Percentiles rank a stretch among this genome's conserved stretches.
Evolutionary conservation across 2,113 vertebrate genomes (phyloP).

Genomic region (Tricholaema leucomelas): DNA sequence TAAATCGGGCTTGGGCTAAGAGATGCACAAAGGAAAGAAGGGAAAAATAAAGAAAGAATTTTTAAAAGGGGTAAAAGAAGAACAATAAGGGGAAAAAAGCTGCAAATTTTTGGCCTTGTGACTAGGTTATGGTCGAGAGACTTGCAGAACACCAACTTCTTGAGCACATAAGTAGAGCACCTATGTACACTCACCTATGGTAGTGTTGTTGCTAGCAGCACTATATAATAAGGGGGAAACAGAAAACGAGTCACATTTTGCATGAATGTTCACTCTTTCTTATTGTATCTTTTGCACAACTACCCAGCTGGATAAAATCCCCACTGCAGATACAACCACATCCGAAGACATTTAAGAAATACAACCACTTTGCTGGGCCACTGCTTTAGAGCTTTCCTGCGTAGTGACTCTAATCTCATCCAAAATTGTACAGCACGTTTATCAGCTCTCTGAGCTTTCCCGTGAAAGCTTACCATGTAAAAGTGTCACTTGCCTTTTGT

Average conservation of each 20-base stretch:
- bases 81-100: background rate
- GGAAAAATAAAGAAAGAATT: background rate
- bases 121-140: background rate
- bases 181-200: background rate
- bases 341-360: background rate
- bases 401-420: background rate
- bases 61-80: background rate
- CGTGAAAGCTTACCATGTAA: background rate
- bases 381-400: background rate
- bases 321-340: background rate
- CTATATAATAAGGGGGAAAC: background rate
- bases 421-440: background rate
- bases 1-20: slow-evolving; percentile 22
- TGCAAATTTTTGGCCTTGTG: background rate
- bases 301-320: background rate
- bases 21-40: background rate
- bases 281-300: background rate
- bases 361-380: background rate
- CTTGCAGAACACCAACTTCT: background rate
- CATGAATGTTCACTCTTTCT: background rate
- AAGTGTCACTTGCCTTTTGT: slow-evolving; percentile 20
- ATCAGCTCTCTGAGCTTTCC: background rate
- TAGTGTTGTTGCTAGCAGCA: background rate
- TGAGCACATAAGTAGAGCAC: background rate
- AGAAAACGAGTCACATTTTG: background rate